Base-by-base conservation (phyloP, 2,888 invertebrate genomes). In the Agrochola litura region DNA sequence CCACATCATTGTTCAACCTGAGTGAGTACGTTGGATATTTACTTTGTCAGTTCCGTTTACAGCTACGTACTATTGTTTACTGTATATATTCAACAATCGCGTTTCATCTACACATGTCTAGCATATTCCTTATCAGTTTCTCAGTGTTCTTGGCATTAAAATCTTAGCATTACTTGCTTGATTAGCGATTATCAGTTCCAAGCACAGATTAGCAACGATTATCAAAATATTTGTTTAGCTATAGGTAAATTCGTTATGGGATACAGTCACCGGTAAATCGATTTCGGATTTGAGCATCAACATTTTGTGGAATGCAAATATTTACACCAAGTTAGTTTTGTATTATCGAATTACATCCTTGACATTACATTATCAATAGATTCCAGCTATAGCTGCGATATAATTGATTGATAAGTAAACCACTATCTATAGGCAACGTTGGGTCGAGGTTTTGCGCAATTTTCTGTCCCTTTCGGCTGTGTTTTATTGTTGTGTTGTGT, bases 1-100 rank as follows among this genome's bases (percentile, higher is more conserved):
- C 88, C 79, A 88, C 89, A 87, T 85, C 89, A 91, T 93, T 92
- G 91, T 93, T 93, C 90, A 87, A 89, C 84, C 88, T 88, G 91
- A 84, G 84, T 91, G 83, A 92, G 92, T 92, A 91, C 81, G 66
- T 86, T 86, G 86, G 79, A 90, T 92, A 90, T 91, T 93, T 91
- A 90, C 89, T 85, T 85, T 85, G 79, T 82, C 81, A 84, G 81
- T 88, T 90, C 90, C 90, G 89, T 88, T 87, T 86, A 78, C 77
- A 80, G 76, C 76, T 88, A 61, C n/a, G 22, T 64, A 69, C 64
- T 76, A 81, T 79, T 90, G 89, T 91, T 90, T 90, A 89, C 88
- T 79, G 68, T 81, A 77, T 16, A 64, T 79, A 77, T 86, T 85
- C 76, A 79, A 82, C 63, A 58, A 83, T 81, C 73, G 63, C 64